phyloP scores from a whole-genome alignment of 2,113 vertebrate species.

The Pitta sordida region DNA sequence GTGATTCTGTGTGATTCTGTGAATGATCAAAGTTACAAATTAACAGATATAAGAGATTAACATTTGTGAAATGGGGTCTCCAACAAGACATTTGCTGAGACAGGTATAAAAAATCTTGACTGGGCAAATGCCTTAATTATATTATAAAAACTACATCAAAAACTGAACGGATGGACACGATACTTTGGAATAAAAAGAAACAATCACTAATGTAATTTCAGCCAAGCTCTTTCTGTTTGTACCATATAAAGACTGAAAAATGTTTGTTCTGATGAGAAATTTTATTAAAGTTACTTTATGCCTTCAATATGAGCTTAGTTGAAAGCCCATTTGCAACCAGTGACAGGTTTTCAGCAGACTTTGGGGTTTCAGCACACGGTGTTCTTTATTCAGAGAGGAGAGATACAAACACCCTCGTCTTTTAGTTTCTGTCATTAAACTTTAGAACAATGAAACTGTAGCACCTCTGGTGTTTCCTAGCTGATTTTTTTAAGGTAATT shows the following conservation, averaged over 20 bases:
- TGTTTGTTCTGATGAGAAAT: not conserved
- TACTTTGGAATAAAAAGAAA: not conserved
- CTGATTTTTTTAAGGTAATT: not conserved
- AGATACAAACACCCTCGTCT: not conserved
- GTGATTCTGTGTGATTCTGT: no score
- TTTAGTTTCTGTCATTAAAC: not conserved
- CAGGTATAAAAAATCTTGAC: not conserved
- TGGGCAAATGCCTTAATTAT: not conserved
- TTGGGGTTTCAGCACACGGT: not conserved
- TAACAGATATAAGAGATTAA: not conserved
- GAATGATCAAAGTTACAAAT: not conserved
- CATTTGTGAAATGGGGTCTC: constrained; percentile 3
- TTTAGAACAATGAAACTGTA: not conserved
- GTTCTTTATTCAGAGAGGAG: not conserved
- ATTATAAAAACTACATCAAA: not conserved
- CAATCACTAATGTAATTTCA: not conserved
- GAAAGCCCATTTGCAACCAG: not conserved
- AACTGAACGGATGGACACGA: constrained; percentile 1
- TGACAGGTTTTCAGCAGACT: not conserved
- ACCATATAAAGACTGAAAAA: not conserved
- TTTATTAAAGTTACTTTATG: not conserved
- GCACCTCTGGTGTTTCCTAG: not conserved
- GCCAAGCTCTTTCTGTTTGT: not conserved
- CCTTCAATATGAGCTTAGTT: not conserved
- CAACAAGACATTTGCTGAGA: constrained; percentile 31